A percentile compares a stretch with the other conserved stretches of the same genome.
These are phyloP conservation scores for Oreochromis grahami DNA, from an alignment of 2,797 vertebrate genomes.

Conservation along the genomic window DNA sequence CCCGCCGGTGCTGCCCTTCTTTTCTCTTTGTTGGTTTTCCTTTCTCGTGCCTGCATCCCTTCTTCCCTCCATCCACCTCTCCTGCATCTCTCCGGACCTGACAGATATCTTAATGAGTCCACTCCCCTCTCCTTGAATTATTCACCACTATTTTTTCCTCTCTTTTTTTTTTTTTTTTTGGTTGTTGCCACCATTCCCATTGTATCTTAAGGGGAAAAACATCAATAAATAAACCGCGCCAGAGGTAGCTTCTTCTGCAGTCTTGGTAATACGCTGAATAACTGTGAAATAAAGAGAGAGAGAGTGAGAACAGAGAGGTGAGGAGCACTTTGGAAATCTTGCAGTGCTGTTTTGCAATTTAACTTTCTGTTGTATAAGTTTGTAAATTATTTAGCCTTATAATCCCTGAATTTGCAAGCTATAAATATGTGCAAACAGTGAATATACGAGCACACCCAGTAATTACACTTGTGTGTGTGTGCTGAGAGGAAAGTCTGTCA, in stretches of 20 bases:
- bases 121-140: conserved; percentile 72
- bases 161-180: conserved; percentile 36
- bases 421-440: neutral
- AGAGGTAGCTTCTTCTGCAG: conserved; percentile 40
- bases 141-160: conserved; percentile 48
- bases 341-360: conserved; percentile 13
- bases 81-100: conserved; percentile 10
- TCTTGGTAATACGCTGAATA: conserved; percentile 9
- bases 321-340: conserved; percentile 9
- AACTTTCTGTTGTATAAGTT: conserved; percentile 3
- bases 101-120: conserved; percentile 70
- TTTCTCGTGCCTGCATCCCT: conserved; percentile 21
- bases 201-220: conserved; percentile 73
- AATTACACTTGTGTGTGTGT: neutral
- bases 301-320: neutral
- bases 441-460: neutral
- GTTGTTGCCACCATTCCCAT: conserved; percentile 57
- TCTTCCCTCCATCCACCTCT: conserved; percentile 28
- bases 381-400: conserved; percentile 13
- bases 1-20: conserved; percentile 35
- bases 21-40: conserved; percentile 27
- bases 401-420: conserved; percentile 12
- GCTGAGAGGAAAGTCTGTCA: neutral
- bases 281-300: neutral
- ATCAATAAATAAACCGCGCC: conserved; percentile 77